phyloP scores from a whole-genome alignment of 2,113 vertebrate genomes.

The Mormyrus lacerda region DNA sequence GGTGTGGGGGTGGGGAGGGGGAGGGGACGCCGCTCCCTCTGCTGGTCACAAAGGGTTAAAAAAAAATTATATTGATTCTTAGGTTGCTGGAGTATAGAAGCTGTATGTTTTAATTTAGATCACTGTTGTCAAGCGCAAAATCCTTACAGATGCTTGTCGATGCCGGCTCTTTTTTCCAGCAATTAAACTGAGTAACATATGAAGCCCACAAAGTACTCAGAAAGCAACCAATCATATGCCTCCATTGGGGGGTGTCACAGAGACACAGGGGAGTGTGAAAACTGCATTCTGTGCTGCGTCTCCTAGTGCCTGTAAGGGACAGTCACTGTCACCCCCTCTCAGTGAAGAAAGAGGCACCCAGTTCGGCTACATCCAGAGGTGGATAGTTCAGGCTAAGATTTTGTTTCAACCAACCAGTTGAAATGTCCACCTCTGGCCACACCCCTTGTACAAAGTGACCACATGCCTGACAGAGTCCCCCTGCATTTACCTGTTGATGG shows the following conservation, averaged over 20 bases:
- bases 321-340: not conserved
- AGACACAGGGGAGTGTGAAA: not conserved
- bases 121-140: not conserved
- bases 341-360: not conserved
- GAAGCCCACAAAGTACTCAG: not conserved
- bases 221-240: not conserved
- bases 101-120: slow-evolving; percentile 1
- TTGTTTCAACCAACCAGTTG: not conserved
- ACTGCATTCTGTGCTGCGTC: not conserved
- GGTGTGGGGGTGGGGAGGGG: no score
- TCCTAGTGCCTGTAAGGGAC: not conserved
- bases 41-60: not conserved
- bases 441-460: not conserved
- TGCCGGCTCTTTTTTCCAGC: not conserved
- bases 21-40: not conserved
- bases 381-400: not conserved
- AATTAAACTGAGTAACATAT: not conserved
- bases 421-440: not conserved
- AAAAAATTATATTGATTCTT: not conserved
- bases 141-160: not conserved
- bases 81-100: not conserved
- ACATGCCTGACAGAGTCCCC: not conserved
- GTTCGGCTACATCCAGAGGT: not conserved
- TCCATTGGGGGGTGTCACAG: not conserved
- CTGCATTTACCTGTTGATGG: not conserved